Base-by-base conservation (phyloP, 2,888 invertebrate genomes). In the Chironomus riparius region DNA sequence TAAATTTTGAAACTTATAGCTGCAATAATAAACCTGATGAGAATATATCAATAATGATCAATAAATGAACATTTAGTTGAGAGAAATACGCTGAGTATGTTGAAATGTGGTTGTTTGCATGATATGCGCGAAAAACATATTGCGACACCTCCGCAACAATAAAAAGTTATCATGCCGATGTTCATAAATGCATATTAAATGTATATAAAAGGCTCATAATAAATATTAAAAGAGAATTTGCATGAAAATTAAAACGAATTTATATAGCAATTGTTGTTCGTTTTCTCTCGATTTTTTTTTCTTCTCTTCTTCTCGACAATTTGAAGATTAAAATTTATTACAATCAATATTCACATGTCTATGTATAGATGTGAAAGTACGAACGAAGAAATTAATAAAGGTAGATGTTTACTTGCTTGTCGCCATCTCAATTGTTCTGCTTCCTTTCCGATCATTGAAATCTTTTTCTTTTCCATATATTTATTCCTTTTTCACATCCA, bases 361-460 rank as follows among this genome's bases (percentile, higher is more conserved):
- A 24, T 28, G 28, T 10, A 61, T 61, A 62, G 62, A 72, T 24
- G 7, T 13, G 21, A 68, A 28, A 62, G 72, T 47, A 72, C 18
- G 13, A 38, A 61, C 62, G 38, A 38, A 18, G 18, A 38, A 72
- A 61, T 72, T 72, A 72, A 61, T 24, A 38, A 61, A 72, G 61
- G 28, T 61, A 61, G 61, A 72, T 15, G 18, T 7, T 6, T 61
- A 61, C 18, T 61, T 61, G 72, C n/a, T 13, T 15, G 5, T 61
- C 28, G 22, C 56, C 24, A 68, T 28, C 10, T 72, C 24, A 4
- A n/a, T 72, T 50, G 47, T 47, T 2, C 6, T 22, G 13, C 50
- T 56, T 71, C 71, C 72, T 62, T 62, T n/a, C 28, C 72, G 38
- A 72, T 61, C 72, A 72, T 72, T 72, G 72, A 62, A 72, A 38